A percentile compares a stretch with the other conserved stretches of the same genome.
phyloP scores from a whole-genome alignment of 2,113 vertebrate species.

The Capreolus pygargus region DNA sequence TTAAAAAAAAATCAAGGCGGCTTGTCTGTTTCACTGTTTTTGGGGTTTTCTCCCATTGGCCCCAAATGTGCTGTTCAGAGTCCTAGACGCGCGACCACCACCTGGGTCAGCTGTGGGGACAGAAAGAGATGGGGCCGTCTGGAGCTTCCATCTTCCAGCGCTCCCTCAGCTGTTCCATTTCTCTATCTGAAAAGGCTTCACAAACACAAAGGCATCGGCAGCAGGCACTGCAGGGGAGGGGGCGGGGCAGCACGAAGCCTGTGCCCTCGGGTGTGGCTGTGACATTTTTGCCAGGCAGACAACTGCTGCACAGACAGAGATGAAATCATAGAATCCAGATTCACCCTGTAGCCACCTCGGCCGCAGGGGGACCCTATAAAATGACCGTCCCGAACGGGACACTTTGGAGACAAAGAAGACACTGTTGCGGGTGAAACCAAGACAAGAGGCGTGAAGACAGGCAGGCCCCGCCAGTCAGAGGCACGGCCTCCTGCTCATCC shows the following conservation, averaged over 20 bases:
- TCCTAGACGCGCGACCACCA: background rate
- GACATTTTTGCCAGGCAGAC: slow-evolving; percentile 26
- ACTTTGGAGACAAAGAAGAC: background rate
- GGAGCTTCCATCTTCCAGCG: background rate
- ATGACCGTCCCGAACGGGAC: background rate
- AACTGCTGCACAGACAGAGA: slow-evolving; percentile 9
- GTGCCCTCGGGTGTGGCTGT: background rate
- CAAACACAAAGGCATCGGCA: background rate
- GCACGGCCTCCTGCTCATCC: background rate
- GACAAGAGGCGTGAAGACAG: background rate
- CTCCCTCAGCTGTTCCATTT: background rate
- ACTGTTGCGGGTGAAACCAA: background rate
- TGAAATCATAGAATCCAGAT: background rate
- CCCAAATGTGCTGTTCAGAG: background rate
- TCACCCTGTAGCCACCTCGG: background rate
- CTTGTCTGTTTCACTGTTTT: background rate
- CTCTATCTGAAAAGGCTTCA: background rate
- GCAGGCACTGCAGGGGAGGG: background rate
- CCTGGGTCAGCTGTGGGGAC: slow-evolving; percentile 46
- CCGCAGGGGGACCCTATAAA: background rate
- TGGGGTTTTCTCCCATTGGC: background rate
- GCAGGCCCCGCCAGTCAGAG: too few relatives aligned
- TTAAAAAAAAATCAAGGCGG: slow-evolving; percentile 6
- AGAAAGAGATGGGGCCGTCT: slow-evolving; percentile 19
- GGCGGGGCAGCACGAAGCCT: background rate